Evolutionary conservation across 2,113 vertebrate species (phyloP).

Genomic region (Callorhinus ursinus): DNA sequence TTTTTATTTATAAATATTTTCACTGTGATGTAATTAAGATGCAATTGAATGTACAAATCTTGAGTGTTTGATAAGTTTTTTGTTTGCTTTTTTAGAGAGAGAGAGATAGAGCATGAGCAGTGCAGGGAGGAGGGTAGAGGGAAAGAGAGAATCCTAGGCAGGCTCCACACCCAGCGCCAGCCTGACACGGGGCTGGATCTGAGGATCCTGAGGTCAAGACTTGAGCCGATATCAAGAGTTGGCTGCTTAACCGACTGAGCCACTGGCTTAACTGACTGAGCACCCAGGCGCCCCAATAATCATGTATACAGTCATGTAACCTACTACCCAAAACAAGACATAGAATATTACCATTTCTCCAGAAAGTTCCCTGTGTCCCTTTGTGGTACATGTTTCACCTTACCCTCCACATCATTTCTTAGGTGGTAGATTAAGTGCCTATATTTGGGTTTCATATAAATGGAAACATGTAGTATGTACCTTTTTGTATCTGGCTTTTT

Average conservation of each 20-base stretch:
- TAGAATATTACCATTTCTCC: background rate
- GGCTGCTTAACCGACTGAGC: background rate
- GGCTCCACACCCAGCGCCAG: background rate
- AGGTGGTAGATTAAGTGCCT: background rate
- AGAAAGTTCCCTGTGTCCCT: background rate
- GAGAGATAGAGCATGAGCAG: background rate
- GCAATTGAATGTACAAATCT: background rate
- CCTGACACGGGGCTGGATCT: background rate
- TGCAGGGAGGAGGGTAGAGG: background rate
- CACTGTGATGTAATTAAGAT: background rate
- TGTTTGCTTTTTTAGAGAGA: background rate
- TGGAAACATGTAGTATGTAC: background rate
- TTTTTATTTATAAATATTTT: conserved; percentile 38
- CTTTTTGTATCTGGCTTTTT: conserved; percentile 9
- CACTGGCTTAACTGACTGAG: background rate
- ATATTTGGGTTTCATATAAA: background rate
- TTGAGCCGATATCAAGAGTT: background rate
- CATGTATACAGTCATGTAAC: background rate
- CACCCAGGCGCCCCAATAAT: background rate
- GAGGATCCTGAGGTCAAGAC: background rate
- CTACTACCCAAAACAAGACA: background rate
- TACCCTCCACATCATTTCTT: background rate
- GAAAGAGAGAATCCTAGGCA: background rate
- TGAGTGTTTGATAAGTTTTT: background rate
- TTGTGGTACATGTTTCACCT: background rate